A percentile compares a stretch with the other conserved stretches of the same genome.
Evolutionary conservation across 2,113 vertebrate genomes (phyloP).

Genomic region (Alaudala cheleensis): DNA sequence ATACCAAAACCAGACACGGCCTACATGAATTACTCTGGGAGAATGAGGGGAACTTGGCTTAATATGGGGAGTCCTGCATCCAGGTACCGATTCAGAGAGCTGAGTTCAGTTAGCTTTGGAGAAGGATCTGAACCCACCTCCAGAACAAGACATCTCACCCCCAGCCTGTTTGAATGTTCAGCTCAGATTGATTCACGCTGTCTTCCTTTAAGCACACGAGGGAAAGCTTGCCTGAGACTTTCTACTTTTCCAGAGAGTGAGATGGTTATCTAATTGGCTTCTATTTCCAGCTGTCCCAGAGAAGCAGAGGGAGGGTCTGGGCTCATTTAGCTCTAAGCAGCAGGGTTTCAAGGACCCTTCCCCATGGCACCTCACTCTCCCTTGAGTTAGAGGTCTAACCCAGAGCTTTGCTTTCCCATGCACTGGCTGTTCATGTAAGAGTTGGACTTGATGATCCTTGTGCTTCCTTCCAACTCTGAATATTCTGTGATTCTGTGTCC

Average conservation of each 20-base stretch:
- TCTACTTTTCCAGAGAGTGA: neutral
- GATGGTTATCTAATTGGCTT: neutral
- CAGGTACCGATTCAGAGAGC: neutral
- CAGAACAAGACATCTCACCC: neutral
- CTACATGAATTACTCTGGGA: neutral
- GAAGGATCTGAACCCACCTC: neutral
- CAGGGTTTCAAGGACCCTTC: neutral
- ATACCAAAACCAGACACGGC: neutral
- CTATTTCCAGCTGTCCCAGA: neutral
- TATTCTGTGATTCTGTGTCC: neutral
- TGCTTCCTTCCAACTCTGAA: neutral
- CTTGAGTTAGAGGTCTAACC: neutral
- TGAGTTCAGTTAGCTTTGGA: neutral
- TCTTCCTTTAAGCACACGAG: neutral
- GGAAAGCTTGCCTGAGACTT: neutral
- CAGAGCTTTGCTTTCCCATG: rapidly evolving
- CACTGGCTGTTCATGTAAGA: rapidly evolving
- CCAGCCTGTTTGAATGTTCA: neutral
- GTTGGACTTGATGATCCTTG: neutral
- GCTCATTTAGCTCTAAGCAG: neutral
- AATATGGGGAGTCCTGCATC: neutral
- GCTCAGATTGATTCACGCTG: rapidly evolving
- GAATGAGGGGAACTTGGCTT: neutral
- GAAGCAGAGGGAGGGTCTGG: neutral
- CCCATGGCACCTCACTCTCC: neutral